These are phyloP conservation scores for Drosophila subquinaria DNA, from an alignment of 2,888 invertebrate species.

Conservation along the genomic window DNA sequence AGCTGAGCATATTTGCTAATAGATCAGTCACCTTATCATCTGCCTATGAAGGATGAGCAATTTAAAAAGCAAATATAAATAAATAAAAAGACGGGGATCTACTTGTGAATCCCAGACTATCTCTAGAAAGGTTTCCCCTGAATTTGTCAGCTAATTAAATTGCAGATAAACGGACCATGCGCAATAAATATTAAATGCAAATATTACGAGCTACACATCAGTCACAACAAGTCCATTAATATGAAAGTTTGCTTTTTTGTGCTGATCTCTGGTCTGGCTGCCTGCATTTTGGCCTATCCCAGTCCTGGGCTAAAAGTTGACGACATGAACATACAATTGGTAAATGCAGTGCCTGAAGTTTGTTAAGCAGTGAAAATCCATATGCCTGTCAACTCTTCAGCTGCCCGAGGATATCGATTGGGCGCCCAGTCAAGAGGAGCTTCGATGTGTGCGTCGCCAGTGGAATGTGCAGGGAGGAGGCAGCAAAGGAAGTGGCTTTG, in stretches of 20 bases:
- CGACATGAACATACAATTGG: slow-evolving; percentile 16
- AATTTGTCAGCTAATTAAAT: slow-evolving; percentile 1
- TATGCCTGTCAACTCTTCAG: slow-evolving; percentile 12
- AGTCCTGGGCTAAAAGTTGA: neutral
- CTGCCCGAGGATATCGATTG: neutral
- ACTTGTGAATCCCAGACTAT: slow-evolving; percentile 38
- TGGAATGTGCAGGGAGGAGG: slow-evolving; percentile 58
- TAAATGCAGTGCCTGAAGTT: slow-evolving; percentile 10
- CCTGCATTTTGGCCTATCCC: slow-evolving; percentile 19
- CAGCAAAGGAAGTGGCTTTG: slow-evolving; percentile 73
- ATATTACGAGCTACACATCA: neutral
- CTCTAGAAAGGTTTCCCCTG: slow-evolving; percentile 35
- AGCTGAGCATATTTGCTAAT: neutral
- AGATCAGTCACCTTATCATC: slow-evolving; percentile 28
- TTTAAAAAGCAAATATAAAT: no score
- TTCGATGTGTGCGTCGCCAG: slow-evolving; percentile 58
- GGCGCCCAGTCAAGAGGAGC: neutral
- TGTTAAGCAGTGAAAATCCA: slow-evolving; percentile 4
- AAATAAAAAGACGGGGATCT: slow-evolving; percentile 44
- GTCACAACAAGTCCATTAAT: slow-evolving; percentile 1
- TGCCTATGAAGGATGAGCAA: neutral
- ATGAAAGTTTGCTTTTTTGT: slow-evolving; percentile 29
- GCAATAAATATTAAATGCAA: slow-evolving; percentile 8
- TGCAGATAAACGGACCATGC: slow-evolving; percentile 8
- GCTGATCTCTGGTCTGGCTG: slow-evolving; percentile 16